Conservation (phyloP, 2,113 vertebrate genomes). For the Alligator mississippiensis region DNA sequence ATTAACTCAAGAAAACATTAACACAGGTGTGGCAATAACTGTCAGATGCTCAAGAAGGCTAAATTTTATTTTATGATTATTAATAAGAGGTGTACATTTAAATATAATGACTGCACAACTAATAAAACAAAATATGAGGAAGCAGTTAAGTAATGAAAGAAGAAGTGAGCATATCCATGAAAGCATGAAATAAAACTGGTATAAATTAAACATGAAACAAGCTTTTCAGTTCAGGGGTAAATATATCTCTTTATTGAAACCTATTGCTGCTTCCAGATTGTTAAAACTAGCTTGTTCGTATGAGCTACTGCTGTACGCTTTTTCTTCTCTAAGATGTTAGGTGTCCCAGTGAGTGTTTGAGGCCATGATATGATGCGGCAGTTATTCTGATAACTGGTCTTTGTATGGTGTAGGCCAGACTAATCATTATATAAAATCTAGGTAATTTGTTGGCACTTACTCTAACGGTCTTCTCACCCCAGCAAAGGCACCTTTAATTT, state of each 20-base stretch:
- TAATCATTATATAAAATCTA: background rate
- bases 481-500: background rate
- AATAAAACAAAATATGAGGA: too few relatives aligned
- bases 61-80: too few relatives aligned
- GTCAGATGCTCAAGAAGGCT: too few relatives aligned
- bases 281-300: background rate
- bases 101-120: too few relatives aligned
- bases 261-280: background rate
- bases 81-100: too few relatives aligned
- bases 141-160: background rate
- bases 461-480: too few relatives aligned
- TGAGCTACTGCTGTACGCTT: background rate
- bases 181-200: background rate
- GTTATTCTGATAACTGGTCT: background rate
- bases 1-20: too few relatives aligned
- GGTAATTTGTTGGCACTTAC: background rate
- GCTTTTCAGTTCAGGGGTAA: background rate
- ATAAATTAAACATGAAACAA: background rate
- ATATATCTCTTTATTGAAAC: background rate
- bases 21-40: too few relatives aligned
- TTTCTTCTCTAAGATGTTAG: background rate
- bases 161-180: background rate
- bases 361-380: too few relatives aligned
- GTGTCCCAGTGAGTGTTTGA: fast-evolving
- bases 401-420: background rate